Percentiles rank a stretch among this genome's conserved stretches.
Conservation (phyloP, 2,113 vertebrate genomes). For the Gallinago paraguaiae region DNA sequence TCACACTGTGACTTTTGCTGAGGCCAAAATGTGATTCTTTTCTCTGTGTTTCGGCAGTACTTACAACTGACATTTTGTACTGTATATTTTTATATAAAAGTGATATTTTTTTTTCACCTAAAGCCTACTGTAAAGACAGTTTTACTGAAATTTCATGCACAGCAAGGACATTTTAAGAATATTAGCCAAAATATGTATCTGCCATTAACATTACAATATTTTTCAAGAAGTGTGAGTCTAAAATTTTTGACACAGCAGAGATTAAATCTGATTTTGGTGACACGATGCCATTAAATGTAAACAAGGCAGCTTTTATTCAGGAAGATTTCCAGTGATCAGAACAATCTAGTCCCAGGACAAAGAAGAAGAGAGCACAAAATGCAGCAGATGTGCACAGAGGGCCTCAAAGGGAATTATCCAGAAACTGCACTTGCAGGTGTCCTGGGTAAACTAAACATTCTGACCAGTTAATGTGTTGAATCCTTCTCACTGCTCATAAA, state of each 20-base stretch:
- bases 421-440: background rate
- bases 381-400: background rate
- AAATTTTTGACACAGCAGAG: background rate
- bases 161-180: background rate
- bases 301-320: background rate
- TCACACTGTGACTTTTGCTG: background rate
- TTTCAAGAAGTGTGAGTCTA: background rate
- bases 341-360: background rate
- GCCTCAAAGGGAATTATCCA: background rate
- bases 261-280: constrained; percentile 29
- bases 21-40: background rate
- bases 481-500: background rate
- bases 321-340: background rate
- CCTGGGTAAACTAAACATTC: background rate
- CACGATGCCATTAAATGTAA: background rate
- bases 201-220: constrained; percentile 15
- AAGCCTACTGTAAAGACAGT: background rate
- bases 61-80: background rate
- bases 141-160: background rate
- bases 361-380: background rate
- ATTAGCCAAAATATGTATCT: background rate
- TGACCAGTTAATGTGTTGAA: background rate
- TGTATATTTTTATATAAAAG: background rate
- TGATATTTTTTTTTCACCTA: background rate
- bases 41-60: background rate